Evolutionary conservation across 2,113 vertebrate species (phyloP).

Genomic region (Macquaria ambigua): DNA sequence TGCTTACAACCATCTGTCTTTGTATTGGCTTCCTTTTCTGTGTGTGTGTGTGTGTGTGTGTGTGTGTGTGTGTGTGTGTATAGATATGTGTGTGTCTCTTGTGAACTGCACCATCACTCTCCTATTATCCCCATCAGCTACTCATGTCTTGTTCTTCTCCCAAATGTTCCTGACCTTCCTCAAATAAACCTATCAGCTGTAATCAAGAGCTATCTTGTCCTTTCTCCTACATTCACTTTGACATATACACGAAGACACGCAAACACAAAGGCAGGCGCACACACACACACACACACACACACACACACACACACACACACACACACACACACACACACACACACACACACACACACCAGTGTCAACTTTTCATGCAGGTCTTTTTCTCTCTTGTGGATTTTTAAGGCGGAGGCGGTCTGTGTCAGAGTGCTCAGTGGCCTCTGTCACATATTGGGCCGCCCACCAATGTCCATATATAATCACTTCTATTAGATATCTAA

Average conservation of each 20-base stretch:
- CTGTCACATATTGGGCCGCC: constrained; percentile 15
- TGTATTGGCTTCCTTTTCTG: constrained; percentile 18
- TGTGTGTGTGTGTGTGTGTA: neutral
- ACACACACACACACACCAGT: constrained; percentile 13
- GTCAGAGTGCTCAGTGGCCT: constrained; percentile 21
- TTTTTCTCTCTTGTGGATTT: constrained; percentile 58
- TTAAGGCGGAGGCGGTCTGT: constrained; percentile 25
- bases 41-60: neutral
- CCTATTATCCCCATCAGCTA: constrained; percentile 73
- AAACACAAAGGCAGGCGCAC: constrained; percentile 4
- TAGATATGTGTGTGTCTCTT: neutral
- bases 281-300: constrained; percentile 9
- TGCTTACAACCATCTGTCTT: constrained; percentile 39
- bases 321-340: constrained; percentile 9
- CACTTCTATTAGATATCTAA: constrained; percentile 8
- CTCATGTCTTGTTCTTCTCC: constrained; percentile 67
- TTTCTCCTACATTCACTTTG: constrained; percentile 64
- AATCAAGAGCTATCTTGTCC: constrained; percentile 74
- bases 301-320: constrained; percentile 9
- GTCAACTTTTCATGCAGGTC: constrained; percentile 54
- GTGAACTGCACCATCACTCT: constrained; percentile 48
- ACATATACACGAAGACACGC: constrained; percentile 61
- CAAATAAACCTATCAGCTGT: constrained; percentile 79
- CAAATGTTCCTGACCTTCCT: constrained; percentile 78
- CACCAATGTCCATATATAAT: constrained; percentile 14